Conservation (phyloP, 2,113 vertebrate genomes). For the Ellobius talpinus region DNA sequence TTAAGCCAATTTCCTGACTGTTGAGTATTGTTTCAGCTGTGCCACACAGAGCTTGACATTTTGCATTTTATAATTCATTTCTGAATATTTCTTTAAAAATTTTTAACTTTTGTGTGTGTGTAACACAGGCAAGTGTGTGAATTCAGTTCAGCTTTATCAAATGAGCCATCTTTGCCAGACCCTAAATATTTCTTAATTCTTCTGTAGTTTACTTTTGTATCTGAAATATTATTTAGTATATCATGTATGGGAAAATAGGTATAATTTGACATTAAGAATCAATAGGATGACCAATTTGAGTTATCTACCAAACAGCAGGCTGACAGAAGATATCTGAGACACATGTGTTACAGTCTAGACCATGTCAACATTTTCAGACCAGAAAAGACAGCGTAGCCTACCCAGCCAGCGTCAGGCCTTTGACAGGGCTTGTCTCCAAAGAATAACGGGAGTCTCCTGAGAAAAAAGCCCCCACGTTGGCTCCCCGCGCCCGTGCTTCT, state of each 20-base stretch:
- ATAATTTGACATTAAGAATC: background rate
- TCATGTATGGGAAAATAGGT: background rate
- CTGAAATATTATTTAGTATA: background rate
- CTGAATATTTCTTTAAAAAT: background rate
- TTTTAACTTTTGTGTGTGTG: background rate
- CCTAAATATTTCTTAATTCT: background rate
- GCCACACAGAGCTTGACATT: background rate
- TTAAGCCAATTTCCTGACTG: background rate
- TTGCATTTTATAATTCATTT: background rate
- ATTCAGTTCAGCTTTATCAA: background rate
- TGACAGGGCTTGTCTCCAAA: background rate
- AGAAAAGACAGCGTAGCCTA: background rate
- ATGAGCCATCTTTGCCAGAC: background rate
- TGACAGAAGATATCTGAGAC: background rate
- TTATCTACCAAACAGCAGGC: background rate
- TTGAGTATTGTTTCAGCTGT: background rate
- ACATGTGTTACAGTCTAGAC: background rate
- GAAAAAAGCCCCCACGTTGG: background rate
- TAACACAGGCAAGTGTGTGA: background rate
- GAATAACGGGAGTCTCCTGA: background rate
- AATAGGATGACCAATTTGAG: background rate
- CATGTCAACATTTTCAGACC: background rate
- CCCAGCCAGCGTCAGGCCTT: background rate
- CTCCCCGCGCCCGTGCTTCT: rapidly evolving
- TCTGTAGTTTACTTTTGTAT: background rate